Evolutionary conservation across 2,888 invertebrate species (phyloP).

Genomic region (Drosophila sordidapex): DNA sequence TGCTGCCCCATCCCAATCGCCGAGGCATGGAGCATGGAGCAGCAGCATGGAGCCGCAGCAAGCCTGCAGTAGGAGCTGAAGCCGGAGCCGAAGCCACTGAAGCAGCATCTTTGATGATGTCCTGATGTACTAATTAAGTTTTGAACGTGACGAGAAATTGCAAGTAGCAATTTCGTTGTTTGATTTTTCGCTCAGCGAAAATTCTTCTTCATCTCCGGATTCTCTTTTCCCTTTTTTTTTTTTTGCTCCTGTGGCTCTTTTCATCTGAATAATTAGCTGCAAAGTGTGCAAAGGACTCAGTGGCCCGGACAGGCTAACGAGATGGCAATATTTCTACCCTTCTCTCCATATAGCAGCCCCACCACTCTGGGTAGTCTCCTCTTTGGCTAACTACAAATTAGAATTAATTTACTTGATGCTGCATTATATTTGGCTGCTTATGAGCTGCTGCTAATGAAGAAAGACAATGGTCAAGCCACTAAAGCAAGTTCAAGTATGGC

Average conservation of each 20-base stretch:
- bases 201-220: slow-evolving; percentile 5
- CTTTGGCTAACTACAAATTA: slow-evolving; percentile 69
- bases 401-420: slow-evolving; percentile 73
- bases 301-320: slow-evolving; percentile 16
- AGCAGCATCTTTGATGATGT: slow-evolving; percentile 65
- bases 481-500: not conserved
- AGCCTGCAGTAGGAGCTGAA: not conserved
- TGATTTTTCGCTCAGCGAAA: slow-evolving; percentile 69
- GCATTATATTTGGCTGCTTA: slow-evolving; percentile 40
- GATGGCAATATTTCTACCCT: not conserved
- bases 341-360: too few relatives aligned
- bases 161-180: slow-evolving; percentile 80
- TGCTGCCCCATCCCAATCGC: slow-evolving; percentile 1
- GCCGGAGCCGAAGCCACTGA: slow-evolving; percentile 18
- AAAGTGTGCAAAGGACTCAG: slow-evolving; percentile 71
- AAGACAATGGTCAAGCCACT: slow-evolving; percentile 21
- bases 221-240: not conserved
- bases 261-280: slow-evolving; percentile 80
- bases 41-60: slow-evolving; percentile 8
- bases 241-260: slow-evolving; percentile 43
- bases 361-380: slow-evolving; percentile 58
- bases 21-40: not conserved
- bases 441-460: slow-evolving; percentile 41
- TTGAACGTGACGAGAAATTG: slow-evolving; percentile 79
- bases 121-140: slow-evolving; percentile 81